Conservation (phyloP, 2,888 invertebrate species). For the Idaea biselata region DNA sequence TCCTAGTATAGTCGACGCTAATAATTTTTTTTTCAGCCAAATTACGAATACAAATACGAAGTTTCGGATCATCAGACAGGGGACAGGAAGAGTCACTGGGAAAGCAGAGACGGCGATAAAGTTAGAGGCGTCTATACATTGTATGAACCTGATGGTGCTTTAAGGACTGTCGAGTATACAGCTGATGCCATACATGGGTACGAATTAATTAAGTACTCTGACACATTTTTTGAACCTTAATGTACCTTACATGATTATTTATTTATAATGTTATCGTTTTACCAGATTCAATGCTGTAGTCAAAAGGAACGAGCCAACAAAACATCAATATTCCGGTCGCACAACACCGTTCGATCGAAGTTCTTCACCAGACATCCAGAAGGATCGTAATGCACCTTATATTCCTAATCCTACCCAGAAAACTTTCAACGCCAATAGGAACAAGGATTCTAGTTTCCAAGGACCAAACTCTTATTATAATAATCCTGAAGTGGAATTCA, state of each 20-base stretch:
- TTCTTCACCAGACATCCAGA: conserved; percentile 27
- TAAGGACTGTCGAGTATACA: conserved; percentile 73
- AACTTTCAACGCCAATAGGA: conserved; percentile 17
- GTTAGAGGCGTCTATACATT: conserved; percentile 72
- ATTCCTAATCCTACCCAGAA: not conserved
- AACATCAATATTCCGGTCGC: conserved; percentile 41
- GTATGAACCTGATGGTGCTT: conserved; percentile 74
- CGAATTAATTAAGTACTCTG: not conserved
- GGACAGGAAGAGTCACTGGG: conserved; percentile 75
- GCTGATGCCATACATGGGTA: conserved; percentile 72
- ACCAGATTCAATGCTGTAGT: conserved; percentile 65
- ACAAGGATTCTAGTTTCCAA: conserved; percentile 28
- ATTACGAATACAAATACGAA: conserved; percentile 77
- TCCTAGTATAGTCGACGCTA: not conserved
- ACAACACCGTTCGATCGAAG: conserved; percentile 33
- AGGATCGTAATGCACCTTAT: conserved; percentile 26
- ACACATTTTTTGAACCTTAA: no score
- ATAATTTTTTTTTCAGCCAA: conserved; percentile 45
- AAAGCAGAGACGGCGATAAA: conserved; percentile 73
- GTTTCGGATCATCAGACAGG: conserved; percentile 78
- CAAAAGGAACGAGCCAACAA: conserved; percentile 50
- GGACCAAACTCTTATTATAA: conserved; percentile 30
- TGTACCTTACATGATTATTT: not conserved
- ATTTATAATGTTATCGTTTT: not conserved
- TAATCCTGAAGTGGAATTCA: conserved; percentile 47